These are phyloP conservation scores for Anolis apletophallus DNA, from an alignment of 2,797 vertebrate species.

Conservation along the genomic window DNA sequence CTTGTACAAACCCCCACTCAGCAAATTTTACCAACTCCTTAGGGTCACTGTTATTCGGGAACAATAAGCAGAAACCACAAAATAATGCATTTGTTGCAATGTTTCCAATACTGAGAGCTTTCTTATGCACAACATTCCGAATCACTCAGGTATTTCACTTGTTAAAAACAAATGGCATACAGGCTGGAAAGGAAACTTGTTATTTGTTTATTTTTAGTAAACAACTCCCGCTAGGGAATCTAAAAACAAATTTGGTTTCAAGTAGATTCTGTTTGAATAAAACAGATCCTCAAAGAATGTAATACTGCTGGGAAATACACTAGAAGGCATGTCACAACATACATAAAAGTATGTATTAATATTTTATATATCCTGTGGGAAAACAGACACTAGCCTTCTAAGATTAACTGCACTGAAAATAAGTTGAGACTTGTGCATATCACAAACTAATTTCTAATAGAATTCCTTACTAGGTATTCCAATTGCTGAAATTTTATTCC, in stretches of 20 bases:
- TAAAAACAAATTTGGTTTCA: constrained; percentile 47
- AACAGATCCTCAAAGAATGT: constrained; percentile 39
- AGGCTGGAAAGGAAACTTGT: constrained; percentile 28
- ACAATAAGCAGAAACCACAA: background rate
- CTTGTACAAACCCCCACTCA: background rate
- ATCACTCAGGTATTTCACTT: constrained; percentile 19
- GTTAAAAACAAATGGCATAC: constrained; percentile 16
- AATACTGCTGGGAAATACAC: constrained; percentile 46
- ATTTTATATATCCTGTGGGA: constrained; percentile 52
- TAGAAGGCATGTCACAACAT: constrained; percentile 51
- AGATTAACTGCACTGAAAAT: constrained; percentile 51
- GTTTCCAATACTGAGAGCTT: background rate
- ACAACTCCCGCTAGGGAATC: constrained; percentile 40
- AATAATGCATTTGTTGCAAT: background rate
- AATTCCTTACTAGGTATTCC: constrained; percentile 55
- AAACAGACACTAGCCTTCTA: constrained; percentile 41
- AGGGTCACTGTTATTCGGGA: too few species aligned
- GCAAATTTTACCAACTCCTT: too few species aligned
- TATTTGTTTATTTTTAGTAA: constrained; percentile 49
- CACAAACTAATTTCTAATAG: constrained; percentile 39
- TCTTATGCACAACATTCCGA: constrained; percentile 13
- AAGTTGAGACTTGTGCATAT: constrained; percentile 15
- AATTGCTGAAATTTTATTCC: constrained; percentile 31
- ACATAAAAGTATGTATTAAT: constrained; percentile 48
- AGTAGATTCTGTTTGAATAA: constrained; percentile 48